These are phyloP conservation scores for Trididemnum miniatum DNA, from an alignment of 23 tunicate genomes.

Conservation along the genomic window DNA sequence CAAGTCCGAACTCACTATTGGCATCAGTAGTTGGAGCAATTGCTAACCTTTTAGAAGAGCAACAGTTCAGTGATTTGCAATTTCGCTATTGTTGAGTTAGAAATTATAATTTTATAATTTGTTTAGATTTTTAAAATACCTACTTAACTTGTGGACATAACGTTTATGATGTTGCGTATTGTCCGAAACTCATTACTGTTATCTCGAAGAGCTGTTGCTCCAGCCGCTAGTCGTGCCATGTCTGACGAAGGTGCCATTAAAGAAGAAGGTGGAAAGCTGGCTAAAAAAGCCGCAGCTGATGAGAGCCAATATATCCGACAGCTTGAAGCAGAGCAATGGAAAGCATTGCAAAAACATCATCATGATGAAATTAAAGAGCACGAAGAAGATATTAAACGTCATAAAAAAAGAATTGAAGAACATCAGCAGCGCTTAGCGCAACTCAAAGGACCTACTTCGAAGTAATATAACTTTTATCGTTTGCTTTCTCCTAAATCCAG, in stretches of 20 bases:
- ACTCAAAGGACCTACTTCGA: constrained; percentile 16
- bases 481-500: no score
- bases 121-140: no score
- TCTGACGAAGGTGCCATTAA: constrained; percentile 70
- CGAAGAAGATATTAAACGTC: constrained; percentile 70
- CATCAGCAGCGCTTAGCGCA: constrained; percentile 54
- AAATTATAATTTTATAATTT: no score
- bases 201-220: constrained; percentile 1
- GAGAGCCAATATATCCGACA: constrained; percentile 91
- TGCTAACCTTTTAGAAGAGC: no score
- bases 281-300: constrained; percentile 85
- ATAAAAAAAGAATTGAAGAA: constrained; percentile 60
- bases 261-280: constrained; percentile 79
- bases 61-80: no score
- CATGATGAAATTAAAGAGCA: constrained; percentile 82
- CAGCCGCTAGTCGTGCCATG: constrained; percentile 46
- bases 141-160: no score
- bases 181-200: constrained; percentile 20
- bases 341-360: constrained; percentile 75
- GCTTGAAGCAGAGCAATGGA: constrained; percentile 74
- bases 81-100: no score
- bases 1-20: no score
- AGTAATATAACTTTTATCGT: neutral
- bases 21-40: no score
- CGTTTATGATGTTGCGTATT: constrained; percentile 36